Conservation (phyloP, 1,140 invertebrate genomes). For the Lasioglossum albipes region DNA sequence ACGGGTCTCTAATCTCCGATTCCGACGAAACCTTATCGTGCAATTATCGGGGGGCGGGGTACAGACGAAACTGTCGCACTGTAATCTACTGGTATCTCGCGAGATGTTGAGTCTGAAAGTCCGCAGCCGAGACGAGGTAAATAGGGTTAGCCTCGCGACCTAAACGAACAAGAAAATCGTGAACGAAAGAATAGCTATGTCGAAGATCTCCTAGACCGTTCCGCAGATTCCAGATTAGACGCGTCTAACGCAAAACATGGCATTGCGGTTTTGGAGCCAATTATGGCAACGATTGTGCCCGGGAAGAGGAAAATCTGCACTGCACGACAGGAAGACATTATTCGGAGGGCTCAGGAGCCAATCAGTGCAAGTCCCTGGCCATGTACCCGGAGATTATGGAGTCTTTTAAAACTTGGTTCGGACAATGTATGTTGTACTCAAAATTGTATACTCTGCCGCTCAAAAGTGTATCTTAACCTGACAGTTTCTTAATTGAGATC, state of each 20-base stretch:
- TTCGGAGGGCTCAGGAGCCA: too few relatives aligned
- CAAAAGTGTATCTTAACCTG: too few relatives aligned
- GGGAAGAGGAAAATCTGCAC: too few relatives aligned
- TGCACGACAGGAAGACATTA: too few relatives aligned
- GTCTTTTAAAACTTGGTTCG: too few relatives aligned
- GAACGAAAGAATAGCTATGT: slow-evolving; percentile 16
- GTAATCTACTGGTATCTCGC: slow-evolving; percentile 48
- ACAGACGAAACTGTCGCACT: slow-evolving; percentile 28
- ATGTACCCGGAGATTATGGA: too few relatives aligned
- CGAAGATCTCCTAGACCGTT: slow-evolving; percentile 8
- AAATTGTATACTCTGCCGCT: too few relatives aligned
- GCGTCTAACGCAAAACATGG: not conserved
- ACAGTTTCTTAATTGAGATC: too few relatives aligned
- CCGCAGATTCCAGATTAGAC: slow-evolving; percentile 38
- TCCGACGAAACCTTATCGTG: slow-evolving; percentile 49
- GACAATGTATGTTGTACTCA: too few relatives aligned
- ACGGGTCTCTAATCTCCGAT: slow-evolving; percentile 38
- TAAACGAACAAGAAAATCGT: slow-evolving; percentile 13
- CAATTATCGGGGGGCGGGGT: slow-evolving; percentile 49
- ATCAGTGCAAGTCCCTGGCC: too few relatives aligned
- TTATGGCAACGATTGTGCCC: not conserved
- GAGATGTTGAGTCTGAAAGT: slow-evolving; percentile 30
- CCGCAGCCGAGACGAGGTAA: slow-evolving; percentile 6
- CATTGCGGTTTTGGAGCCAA: not conserved
- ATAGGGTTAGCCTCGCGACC: slow-evolving; percentile 3